phyloP scores from a whole-genome alignment of 2,888 invertebrate genomes.

The Folsomia candida region DNA sequence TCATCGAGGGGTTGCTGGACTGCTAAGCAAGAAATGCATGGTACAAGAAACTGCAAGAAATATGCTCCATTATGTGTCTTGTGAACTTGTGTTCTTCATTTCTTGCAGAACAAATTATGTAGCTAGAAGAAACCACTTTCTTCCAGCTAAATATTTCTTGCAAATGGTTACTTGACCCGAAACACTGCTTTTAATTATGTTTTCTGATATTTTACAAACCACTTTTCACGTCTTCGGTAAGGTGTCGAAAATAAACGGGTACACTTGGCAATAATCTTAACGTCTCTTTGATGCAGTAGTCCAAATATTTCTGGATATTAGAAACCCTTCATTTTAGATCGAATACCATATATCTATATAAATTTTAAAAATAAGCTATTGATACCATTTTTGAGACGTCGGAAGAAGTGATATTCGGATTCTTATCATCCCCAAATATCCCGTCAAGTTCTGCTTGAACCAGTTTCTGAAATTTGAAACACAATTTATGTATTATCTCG shows the following conservation, averaged over 20 bases:
- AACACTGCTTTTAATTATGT: too few species aligned
- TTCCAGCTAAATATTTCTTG: too few species aligned
- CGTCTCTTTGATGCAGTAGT: conserved; percentile 54
- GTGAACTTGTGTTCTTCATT: too few species aligned
- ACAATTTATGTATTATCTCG: too few species aligned
- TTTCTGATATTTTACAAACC: too few species aligned
- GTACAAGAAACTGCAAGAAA: too few species aligned
- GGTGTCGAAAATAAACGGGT: conserved; percentile 52
- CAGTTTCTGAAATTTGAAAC: conserved; percentile 52
- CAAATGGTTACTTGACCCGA: too few species aligned
- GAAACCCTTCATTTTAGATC: neutral
- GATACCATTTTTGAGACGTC: conserved; percentile 54
- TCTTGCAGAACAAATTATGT: too few species aligned
- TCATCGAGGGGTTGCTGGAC: too few species aligned
- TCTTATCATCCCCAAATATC: conserved; percentile 55
- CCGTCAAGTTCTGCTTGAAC: conserved; percentile 57
- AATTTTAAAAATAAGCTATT: too few species aligned
- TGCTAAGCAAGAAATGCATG: too few species aligned
- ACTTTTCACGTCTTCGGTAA: conserved; percentile 51
- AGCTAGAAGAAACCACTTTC: too few species aligned
- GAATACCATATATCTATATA: conserved; percentile 37
- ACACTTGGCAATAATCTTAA: conserved; percentile 54
- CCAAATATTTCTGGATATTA: conserved; percentile 53
- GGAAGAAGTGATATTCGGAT: conserved; percentile 55
- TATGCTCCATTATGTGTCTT: neutral